Conservation (phyloP, 2,113 vertebrate species). For the Sceloporus undulatus region DNA sequence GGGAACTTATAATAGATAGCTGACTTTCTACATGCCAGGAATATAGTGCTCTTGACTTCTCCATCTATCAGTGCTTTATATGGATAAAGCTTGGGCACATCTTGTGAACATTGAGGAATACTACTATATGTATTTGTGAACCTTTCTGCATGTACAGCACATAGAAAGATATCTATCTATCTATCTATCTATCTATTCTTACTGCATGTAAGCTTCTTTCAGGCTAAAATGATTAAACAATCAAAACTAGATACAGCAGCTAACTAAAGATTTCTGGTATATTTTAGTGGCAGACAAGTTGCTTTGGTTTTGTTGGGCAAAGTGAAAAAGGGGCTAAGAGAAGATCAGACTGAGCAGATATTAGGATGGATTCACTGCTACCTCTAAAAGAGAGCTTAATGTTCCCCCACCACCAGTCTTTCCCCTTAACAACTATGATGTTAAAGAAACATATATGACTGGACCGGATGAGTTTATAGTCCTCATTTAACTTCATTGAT, state of each 20-base stretch:
- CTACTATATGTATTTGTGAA: neutral
- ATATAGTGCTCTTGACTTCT: neutral
- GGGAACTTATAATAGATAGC: neutral
- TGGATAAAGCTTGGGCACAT: neutral
- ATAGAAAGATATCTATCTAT: neutral
- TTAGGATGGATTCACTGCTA: neutral
- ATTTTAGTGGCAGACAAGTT: neutral
- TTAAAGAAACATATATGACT: neutral
- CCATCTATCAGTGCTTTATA: neutral
- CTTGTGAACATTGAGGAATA: neutral
- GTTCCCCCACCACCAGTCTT: neutral
- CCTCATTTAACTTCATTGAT: neutral
- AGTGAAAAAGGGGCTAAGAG: neutral
- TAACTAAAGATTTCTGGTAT: neutral
- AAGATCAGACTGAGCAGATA: neutral
- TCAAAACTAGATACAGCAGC: neutral
- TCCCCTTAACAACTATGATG: neutral
- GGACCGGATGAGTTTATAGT: neutral
- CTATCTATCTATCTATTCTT: too few species aligned
- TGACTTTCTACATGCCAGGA: neutral
- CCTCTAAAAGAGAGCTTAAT: neutral
- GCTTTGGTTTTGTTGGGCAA: neutral
- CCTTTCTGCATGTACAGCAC: neutral
- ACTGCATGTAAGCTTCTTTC: neutral
- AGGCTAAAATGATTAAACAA: neutral